phyloP scores from a whole-genome alignment of 2,888 invertebrate species.

The Papilio gigon region DNA sequence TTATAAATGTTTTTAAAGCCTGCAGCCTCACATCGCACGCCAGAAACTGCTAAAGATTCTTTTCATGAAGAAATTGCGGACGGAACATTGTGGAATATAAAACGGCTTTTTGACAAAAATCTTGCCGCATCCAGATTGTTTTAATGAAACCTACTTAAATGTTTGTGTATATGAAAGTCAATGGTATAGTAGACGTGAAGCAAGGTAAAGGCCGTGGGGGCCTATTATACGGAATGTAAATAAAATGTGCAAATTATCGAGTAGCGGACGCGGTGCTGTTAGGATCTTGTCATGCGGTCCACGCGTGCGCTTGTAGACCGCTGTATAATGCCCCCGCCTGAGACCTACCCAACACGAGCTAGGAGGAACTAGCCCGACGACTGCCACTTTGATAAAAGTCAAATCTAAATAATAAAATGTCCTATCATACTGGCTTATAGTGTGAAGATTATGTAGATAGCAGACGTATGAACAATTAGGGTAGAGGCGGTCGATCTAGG shows the following conservation, averaged over 20 bases:
- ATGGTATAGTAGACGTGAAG: neutral
- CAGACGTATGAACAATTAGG: constrained; percentile 3
- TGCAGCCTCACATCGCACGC: neutral
- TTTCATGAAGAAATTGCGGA: neutral
- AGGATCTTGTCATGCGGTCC: constrained; percentile 20
- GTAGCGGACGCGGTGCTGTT: constrained; percentile 36
- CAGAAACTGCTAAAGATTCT: neutral
- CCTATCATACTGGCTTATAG: neutral
- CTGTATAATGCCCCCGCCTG: constrained; percentile 9
- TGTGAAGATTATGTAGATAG: neutral
- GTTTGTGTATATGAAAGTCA: neutral
- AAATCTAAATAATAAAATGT: neutral
- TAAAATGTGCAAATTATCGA: constrained; percentile 21
- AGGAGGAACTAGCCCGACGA: neutral
- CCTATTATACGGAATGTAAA: constrained; percentile 11
- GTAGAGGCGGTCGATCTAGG: neutral
- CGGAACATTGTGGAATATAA: no score
- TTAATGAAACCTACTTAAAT: no score
- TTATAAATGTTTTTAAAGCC: constrained; percentile 15
- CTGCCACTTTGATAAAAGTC: neutral
- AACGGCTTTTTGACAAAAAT: no score
- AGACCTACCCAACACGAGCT: neutral
- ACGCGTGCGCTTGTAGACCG: constrained; percentile 6
- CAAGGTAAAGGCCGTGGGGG: constrained; percentile 1
- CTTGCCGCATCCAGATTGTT: no score